These are phyloP conservation scores for Psilanteris sp. DNA, from an alignment of 1,140 invertebrate genomes.

Conservation along the genomic window DNA sequence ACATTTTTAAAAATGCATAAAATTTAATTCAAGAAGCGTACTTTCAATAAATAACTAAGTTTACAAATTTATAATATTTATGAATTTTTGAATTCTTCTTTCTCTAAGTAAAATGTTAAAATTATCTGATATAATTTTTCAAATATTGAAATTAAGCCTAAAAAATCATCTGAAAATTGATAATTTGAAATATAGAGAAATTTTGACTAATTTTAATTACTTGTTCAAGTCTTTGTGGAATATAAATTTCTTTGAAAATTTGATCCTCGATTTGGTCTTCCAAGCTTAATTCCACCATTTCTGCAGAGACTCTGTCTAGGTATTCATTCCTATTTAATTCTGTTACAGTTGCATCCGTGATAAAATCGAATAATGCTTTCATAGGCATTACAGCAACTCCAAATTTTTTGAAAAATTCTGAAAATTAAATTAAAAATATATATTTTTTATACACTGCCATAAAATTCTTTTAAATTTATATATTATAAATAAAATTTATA, in stretches of 20 bases:
- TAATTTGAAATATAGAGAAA: background rate
- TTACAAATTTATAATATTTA: no score
- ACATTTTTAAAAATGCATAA: no score
- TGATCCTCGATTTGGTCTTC: constrained; percentile 90
- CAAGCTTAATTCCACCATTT: constrained; percentile 83
- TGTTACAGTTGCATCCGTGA: constrained; percentile 93
- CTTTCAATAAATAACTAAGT: no score
- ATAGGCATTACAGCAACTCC: constrained; percentile 93
- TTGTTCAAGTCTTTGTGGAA: constrained; percentile 96
- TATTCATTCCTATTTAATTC: constrained; percentile 90
- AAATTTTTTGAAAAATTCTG: constrained; percentile 94
- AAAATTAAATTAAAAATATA: no score
- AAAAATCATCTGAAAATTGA: background rate
- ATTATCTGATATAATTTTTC: no score
- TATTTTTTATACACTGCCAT: no score
- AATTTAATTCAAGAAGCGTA: no score
- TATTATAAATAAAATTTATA: no score
- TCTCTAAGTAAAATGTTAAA: no score
- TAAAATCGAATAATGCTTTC: constrained; percentile 96
- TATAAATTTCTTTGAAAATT: constrained; percentile 96
- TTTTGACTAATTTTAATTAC: constrained; percentile 76
- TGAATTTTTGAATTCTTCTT: no score
- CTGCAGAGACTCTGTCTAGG: constrained; percentile 86
- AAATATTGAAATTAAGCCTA: no score
- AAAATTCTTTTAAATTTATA: no score